A percentile compares a stretch with the other conserved stretches of the same genome.
phyloP scores from a whole-genome alignment of 2,888 invertebrate species.

The Octonoba sinensis region DNA sequence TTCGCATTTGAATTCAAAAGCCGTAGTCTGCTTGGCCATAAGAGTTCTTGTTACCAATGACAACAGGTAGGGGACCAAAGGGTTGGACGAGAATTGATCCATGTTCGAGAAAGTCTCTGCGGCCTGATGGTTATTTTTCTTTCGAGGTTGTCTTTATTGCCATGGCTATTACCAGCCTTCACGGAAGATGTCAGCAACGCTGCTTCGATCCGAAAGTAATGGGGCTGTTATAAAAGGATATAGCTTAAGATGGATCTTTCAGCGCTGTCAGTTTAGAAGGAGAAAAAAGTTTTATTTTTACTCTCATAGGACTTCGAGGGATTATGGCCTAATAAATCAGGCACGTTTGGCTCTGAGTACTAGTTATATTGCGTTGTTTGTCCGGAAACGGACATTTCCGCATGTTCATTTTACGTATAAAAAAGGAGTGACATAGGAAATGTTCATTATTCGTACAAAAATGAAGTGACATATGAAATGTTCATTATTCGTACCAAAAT shows the following conservation, averaged over 20 bases:
- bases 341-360: too few relatives aligned
- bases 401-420: too few relatives aligned
- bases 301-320: too few relatives aligned
- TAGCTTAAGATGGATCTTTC: slow-evolving; percentile 2
- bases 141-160: slow-evolving; percentile 2
- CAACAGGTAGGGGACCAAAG: slow-evolving; percentile 46
- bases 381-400: too few relatives aligned
- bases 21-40: slow-evolving; percentile 1
- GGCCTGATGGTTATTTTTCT: slow-evolving; percentile 1
- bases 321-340: too few relatives aligned
- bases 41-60: slow-evolving; percentile 33
- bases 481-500: too few relatives aligned
- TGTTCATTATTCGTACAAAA: too few relatives aligned
- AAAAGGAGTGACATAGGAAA: too few relatives aligned
- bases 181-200: slow-evolving; percentile 9
- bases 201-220: slow-evolving; percentile 7
- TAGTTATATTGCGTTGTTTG: too few relatives aligned
- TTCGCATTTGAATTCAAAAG: slow-evolving; percentile 17
- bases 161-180: background rate
- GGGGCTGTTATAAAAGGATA: slow-evolving; percentile 3
- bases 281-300: too few relatives aligned
- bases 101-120: background rate
- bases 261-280: background rate
- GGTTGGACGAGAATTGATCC: slow-evolving; percentile 35
- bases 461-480: too few relatives aligned